A percentile compares a stretch with the other conserved stretches of the same genome.
Conservation (phyloP, 2,888 invertebrate species). For the Phanerotoma sp. region DNA sequence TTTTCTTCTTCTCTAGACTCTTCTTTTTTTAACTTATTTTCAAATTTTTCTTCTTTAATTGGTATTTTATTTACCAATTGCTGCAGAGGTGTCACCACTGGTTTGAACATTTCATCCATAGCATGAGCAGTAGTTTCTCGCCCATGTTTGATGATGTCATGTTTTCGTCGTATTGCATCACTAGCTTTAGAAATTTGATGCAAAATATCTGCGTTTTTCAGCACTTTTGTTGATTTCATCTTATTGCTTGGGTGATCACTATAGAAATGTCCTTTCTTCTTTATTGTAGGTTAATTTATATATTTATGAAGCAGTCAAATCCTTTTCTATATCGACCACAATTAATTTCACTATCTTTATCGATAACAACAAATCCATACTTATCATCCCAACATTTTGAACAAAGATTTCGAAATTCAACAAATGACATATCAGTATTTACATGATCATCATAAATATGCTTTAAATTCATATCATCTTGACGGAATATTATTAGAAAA, state of each 20-base stretch:
- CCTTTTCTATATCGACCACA: too few relatives aligned
- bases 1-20: not conserved
- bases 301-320: too few relatives aligned
- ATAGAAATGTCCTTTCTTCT: constrained; percentile 5
- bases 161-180: not conserved
- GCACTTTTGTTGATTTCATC: constrained; percentile 12
- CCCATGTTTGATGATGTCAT: not conserved
- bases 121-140: not conserved
- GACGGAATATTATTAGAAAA: too few relatives aligned
- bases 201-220: constrained; percentile 11
- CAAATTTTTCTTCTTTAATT: not conserved
- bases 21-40: constrained; percentile 11
- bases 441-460: too few relatives aligned
- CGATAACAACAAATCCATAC: too few relatives aligned
- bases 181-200: constrained; percentile 37
- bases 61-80: constrained; percentile 46
- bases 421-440: constrained; percentile 52
- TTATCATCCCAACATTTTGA: too few relatives aligned
- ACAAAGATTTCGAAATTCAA: constrained; percentile 40
- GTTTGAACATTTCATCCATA: not conserved
- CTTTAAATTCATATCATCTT: too few relatives aligned
- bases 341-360: too few relatives aligned
- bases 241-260: constrained; percentile 4
- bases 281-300: constrained; percentile 8
- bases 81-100: not conserved